Evolutionary conservation across 2,888 invertebrate genomes (phyloP).

Genomic region (Eristalis pertinax): DNA sequence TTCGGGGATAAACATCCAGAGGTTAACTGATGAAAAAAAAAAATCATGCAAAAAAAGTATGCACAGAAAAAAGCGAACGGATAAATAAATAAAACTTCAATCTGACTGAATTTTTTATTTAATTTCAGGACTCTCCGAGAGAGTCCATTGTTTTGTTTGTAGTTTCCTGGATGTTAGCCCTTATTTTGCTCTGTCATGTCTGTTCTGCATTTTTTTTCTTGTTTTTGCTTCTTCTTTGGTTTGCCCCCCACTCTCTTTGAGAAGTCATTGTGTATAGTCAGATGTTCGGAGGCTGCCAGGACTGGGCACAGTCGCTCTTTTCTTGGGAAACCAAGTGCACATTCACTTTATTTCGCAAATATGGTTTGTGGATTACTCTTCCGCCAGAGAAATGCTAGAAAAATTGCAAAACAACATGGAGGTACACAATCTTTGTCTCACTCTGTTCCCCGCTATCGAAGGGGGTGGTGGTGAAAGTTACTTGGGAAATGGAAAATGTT

Average conservation of each 20-base stretch:
- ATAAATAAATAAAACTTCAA: conserved; percentile 58
- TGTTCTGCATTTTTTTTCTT: background rate
- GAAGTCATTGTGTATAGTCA: no score
- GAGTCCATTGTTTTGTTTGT: background rate
- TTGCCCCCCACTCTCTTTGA: conserved; percentile 2
- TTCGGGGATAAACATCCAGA: conserved; percentile 6
- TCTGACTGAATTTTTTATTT: conserved; percentile 61
- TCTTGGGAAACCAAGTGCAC: conserved; percentile 38
- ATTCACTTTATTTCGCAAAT: conserved; percentile 63
- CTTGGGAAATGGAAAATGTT: conserved; percentile 52
- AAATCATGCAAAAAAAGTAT: background rate
- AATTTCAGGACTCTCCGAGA: conserved; percentile 27
- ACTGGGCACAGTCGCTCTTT: background rate
- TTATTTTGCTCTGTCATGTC: background rate
- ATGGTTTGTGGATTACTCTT: conserved; percentile 58
- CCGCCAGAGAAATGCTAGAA: conserved; percentile 34
- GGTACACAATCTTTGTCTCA: background rate
- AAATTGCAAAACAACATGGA: conserved; percentile 34
- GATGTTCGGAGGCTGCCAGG: conserved; percentile 6
- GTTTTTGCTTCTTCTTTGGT: background rate
- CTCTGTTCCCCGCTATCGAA: background rate
- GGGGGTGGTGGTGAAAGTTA: background rate
- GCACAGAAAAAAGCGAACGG: background rate
- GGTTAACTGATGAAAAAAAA: background rate
- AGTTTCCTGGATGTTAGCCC: background rate